A percentile compares a stretch with the other conserved stretches of the same genome.
Evolutionary conservation across 1,140 invertebrate genomes (phyloP).

Genomic region (Drusus annulatus): DNA sequence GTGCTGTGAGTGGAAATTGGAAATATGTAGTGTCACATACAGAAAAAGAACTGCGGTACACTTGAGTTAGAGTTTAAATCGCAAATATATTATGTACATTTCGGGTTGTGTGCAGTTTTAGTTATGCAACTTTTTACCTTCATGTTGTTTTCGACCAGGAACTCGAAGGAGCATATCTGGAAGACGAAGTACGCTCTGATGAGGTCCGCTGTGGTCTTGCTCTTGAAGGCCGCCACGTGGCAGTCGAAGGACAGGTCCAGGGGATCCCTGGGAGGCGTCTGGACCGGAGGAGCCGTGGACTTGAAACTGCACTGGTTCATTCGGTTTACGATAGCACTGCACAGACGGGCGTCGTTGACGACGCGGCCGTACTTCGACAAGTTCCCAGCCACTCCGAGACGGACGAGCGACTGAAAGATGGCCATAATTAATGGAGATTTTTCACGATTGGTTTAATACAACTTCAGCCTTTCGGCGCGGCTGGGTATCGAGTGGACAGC

Average conservation of each 20-base stretch:
- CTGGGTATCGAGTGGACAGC: not conserved
- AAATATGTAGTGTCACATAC: no score
- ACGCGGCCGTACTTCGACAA: constrained; percentile 6
- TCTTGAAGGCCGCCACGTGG: constrained; percentile 88
- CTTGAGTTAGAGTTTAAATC: no score
- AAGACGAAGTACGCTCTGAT: constrained; percentile 94
- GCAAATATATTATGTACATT: no score
- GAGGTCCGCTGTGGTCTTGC: constrained; percentile 96
- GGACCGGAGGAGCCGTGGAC: constrained; percentile 61
- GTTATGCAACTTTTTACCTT: constrained; percentile 78
- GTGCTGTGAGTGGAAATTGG: no score
- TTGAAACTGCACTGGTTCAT: constrained; percentile 47
- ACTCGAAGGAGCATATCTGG: constrained; percentile 91
- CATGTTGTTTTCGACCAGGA: constrained; percentile 95
- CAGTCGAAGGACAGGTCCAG: constrained; percentile 92
- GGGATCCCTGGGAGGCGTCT: constrained; percentile 76
- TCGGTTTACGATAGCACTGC: constrained; percentile 41
- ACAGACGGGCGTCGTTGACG: constrained; percentile 50
- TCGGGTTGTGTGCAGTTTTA: no score
- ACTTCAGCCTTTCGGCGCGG: constrained; percentile 5
- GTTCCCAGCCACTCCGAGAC: constrained; percentile 40
- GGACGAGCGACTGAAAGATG: constrained; percentile 47
- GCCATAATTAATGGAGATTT: constrained; percentile 32
- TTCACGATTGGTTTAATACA: not conserved
- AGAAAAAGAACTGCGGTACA: no score